Evolutionary conservation across 2,888 invertebrate genomes (phyloP).

Genomic region (Myopa testacea): DNA sequence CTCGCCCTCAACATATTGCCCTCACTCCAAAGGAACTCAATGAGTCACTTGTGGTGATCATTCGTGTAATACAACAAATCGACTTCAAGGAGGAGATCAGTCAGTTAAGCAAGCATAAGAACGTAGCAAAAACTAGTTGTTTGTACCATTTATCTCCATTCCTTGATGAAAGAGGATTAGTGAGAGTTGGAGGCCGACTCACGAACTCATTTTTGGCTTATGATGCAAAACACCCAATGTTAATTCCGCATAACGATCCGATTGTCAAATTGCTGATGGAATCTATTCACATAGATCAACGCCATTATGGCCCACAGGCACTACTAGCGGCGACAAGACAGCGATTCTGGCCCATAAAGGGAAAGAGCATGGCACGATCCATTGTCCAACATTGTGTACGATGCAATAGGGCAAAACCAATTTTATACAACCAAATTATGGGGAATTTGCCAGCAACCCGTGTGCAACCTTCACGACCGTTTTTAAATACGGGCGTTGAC

Average conservation of each 20-base stretch:
- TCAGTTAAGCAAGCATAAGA: not conserved
- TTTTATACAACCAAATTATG: not conserved
- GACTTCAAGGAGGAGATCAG: not conserved
- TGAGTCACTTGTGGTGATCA: no score
- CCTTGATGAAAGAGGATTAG: not conserved
- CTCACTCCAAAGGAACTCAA: no score
- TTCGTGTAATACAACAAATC: no score
- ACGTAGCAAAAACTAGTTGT: conserved; percentile 38
- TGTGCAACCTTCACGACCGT: conserved; percentile 39
- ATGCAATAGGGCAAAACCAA: no score
- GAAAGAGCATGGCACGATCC: not conserved
- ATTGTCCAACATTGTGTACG: no score
- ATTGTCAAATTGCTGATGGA: no score
- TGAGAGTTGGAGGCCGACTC: not conserved
- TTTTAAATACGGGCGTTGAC: conserved; percentile 23
- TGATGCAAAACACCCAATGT: not conserved
- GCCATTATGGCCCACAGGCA: not conserved
- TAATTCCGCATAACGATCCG: not conserved
- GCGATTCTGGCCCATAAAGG: conserved; percentile 6
- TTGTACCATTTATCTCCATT: not conserved
- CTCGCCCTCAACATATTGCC: no score
- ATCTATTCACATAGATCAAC: not conserved
- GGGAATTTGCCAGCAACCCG: not conserved
- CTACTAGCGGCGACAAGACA: not conserved
- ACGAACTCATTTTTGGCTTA: no score